These are phyloP conservation scores for Gari tellinella DNA, from an alignment of 2,888 invertebrate genomes.

Conservation along the genomic window DNA sequence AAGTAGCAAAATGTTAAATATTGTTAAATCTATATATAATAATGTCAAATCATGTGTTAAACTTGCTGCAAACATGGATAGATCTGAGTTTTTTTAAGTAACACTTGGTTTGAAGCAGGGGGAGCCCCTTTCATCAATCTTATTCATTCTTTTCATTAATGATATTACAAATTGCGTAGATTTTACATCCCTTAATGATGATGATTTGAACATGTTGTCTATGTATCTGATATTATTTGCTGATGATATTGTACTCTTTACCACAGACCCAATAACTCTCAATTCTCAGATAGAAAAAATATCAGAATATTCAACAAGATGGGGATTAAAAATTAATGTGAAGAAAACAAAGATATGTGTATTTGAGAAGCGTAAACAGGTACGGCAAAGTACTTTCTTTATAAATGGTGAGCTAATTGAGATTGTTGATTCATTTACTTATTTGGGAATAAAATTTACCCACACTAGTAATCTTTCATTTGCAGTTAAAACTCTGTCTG, in stretches of 20 bases:
- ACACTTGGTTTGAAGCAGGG: slow-evolving; percentile 19
- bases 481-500: no score
- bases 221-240: slow-evolving; percentile 15
- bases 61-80: not conserved
- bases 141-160: slow-evolving; percentile 25
- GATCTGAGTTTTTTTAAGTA: slow-evolving; percentile 7
- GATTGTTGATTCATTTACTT: slow-evolving; percentile 19
- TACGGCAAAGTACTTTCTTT: not conserved
- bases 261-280: slow-evolving; percentile 11
- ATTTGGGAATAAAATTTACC: no score
- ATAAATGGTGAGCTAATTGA: slow-evolving; percentile 5
- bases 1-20: slow-evolving; percentile 30
- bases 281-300: slow-evolving; percentile 6
- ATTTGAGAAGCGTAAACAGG: slow-evolving; percentile 17
- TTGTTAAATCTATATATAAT: slow-evolving; percentile 35
- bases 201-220: slow-evolving; percentile 9
- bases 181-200: not conserved
- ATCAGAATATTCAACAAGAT: slow-evolving; percentile 12
- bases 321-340: slow-evolving; percentile 25
- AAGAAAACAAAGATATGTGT: slow-evolving; percentile 16
- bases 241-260: slow-evolving; percentile 21
- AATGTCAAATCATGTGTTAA: slow-evolving; percentile 27
- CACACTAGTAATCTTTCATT: no score
- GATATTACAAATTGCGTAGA: slow-evolving; percentile 14
- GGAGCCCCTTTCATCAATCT: slow-evolving; percentile 20